Evolutionary conservation across 2,113 vertebrate genomes (phyloP).

Genomic region (Bos taurus): ARS-UCD2.0 NC_037334.1:96970501-96971000

Average conservation of each 20-base stretch:
- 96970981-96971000: not conserved
- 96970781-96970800: not conserved
- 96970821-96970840: not conserved
- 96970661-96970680: not conserved
- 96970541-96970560: not conserved
- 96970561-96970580: not conserved
- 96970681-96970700: accelerated
- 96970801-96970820: not conserved
- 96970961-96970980: not conserved
- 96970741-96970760: not conserved
- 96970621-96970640: not conserved
- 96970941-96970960: not conserved
- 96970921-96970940: not conserved
- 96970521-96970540: not conserved
- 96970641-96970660: not conserved
- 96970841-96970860: not conserved
- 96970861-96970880: not conserved
- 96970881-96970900: not conserved
- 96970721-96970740: not conserved
- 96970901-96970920: not conserved
- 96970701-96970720: not conserved
- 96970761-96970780: not conserved
- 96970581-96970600: not conserved
- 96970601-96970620: not conserved
- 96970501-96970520: not conserved